phyloP scores from a whole-genome alignment of 1,140 invertebrate species.

The Drosophila lacertosa region DNA sequence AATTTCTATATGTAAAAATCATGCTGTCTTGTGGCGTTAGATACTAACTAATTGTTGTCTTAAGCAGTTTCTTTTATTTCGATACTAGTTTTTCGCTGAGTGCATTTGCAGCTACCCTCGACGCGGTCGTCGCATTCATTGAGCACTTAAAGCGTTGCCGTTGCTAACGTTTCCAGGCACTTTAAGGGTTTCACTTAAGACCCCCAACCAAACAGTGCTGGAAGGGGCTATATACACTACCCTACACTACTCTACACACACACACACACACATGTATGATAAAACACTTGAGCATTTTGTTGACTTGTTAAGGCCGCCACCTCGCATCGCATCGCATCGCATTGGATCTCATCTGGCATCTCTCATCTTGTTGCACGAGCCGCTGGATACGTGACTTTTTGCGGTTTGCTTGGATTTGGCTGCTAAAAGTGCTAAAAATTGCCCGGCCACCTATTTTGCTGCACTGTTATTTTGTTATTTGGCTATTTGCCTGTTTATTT shows the following conservation, averaged over 20 bases:
- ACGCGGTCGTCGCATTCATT: constrained; percentile 44
- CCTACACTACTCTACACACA: constrained; percentile 20
- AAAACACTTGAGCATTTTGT: constrained; percentile 69
- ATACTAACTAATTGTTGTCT: no score
- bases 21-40: no score
- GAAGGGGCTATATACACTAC: neutral
- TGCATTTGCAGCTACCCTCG: constrained; percentile 26
- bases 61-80: neutral
- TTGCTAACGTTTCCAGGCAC: constrained; percentile 43
- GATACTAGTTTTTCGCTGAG: constrained; percentile 11
- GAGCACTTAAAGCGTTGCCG: constrained; percentile 67
- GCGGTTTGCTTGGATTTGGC: constrained; percentile 76
- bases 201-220: constrained; percentile 7
- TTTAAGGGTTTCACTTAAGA: constrained; percentile 80
- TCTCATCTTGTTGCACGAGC: constrained; percentile 50
- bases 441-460: constrained; percentile 50
- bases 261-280: constrained; percentile 33
- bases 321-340: constrained; percentile 25
- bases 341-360: constrained; percentile 45
- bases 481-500: constrained; percentile 34
- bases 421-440: constrained; percentile 78
- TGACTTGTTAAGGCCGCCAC: constrained; percentile 57
- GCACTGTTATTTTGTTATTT: constrained; percentile 47
- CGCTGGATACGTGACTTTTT: constrained; percentile 75
- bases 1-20: no score